Percentiles rank a stretch among this genome's conserved stretches.
Conservation (phyloP, 2,113 vertebrate species). For the Gymnorhina tibicen region DNA sequence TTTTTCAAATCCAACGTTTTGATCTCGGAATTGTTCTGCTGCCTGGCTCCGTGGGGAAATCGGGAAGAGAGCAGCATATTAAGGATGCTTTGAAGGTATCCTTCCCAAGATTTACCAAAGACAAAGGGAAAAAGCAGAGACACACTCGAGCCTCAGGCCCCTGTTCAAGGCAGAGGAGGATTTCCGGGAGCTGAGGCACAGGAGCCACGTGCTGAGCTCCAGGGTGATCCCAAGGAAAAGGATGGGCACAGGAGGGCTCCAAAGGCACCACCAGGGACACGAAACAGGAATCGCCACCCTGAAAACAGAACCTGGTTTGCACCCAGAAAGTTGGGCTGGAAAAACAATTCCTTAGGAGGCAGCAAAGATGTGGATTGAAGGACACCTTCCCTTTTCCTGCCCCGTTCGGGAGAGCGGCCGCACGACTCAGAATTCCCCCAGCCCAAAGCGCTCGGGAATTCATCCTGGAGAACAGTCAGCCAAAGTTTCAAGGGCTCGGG, state of each 20-base stretch:
- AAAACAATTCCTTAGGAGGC: background rate
- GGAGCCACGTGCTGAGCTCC: rapidly evolving
- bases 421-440: background rate
- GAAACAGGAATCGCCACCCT: background rate
- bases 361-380: background rate
- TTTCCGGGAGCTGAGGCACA: background rate
- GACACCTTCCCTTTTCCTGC: background rate
- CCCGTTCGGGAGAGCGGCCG: rapidly evolving
- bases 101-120: background rate
- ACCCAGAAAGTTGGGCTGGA: background rate
- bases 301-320: background rate
- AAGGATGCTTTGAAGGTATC: background rate
- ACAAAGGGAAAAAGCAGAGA: background rate
- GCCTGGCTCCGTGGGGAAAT: background rate
- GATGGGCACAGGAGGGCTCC: rapidly evolving
- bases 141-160: background rate
- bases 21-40: background rate
- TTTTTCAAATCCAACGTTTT: background rate
- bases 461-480: background rate
- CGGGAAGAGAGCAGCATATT: background rate
- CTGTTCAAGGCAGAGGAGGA: background rate
- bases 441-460: rapidly evolving
- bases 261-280: background rate
- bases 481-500: background rate
- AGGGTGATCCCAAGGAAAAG: background rate